phyloP scores from a whole-genome alignment of 2,797 vertebrate genomes.

The Rhodeus uyekii region DNA sequence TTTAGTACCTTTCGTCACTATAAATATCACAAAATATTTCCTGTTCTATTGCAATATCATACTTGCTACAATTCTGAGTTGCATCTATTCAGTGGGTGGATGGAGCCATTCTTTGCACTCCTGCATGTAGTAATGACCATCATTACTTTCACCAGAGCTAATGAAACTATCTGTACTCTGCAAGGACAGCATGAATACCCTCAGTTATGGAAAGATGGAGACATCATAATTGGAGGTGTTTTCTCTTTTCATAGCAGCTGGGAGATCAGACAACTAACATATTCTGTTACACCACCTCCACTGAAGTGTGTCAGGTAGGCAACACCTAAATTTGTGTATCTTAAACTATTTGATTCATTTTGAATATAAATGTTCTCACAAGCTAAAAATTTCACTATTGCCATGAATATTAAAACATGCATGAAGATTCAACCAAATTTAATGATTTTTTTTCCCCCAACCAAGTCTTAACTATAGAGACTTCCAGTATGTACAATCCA shows the following conservation, averaged over 20 bases:
- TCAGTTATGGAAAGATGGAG: constrained; percentile 69
- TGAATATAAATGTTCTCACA: background rate
- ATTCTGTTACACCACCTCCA: constrained; percentile 59
- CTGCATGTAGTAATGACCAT: constrained; percentile 39
- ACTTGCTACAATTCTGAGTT: background rate
- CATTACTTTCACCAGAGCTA: constrained; percentile 58
- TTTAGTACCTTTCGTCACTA: constrained; percentile 1
- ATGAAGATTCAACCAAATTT: background rate
- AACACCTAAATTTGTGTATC: background rate
- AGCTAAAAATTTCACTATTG: background rate
- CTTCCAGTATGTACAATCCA: constrained; percentile 71
- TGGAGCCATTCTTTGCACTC: constrained; percentile 47
- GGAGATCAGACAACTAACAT: constrained; percentile 61
- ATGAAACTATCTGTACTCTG: constrained; percentile 61
- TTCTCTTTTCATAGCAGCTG: constrained; percentile 76
- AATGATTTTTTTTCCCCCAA: background rate
- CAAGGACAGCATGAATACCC: constrained; percentile 64
- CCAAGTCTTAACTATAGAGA: constrained; percentile 73
- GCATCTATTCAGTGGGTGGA: background rate
- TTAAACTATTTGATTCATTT: background rate
- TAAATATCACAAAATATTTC: constrained; percentile 42
- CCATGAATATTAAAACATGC: background rate
- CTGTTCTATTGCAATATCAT: background rate
- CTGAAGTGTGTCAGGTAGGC: constrained; percentile 73
- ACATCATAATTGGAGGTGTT: constrained; percentile 72